Conservation (phyloP, 2,888 invertebrate genomes). For the Venusia cambrica region DNA sequence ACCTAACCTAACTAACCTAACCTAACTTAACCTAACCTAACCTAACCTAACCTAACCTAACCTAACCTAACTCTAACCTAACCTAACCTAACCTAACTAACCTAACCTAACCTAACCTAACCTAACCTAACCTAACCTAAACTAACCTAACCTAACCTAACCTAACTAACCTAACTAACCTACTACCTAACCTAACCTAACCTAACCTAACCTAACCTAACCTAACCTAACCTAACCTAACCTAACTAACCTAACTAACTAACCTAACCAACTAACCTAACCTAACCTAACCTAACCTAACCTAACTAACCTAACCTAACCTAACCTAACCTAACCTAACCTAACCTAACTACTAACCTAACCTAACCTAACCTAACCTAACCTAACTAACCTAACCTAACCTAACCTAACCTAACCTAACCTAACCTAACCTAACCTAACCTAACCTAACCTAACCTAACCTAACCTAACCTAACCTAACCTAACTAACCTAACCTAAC, state of each 20-base stretch:
- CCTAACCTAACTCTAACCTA: no score
- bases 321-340: constrained; percentile 9
- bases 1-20: no score
- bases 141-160: no score
- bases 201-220: constrained; percentile 4
- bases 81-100: no score
- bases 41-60: no score
- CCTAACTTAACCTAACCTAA: no score
- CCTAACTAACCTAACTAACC: constrained; percentile 18
- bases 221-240: constrained; percentile 11
- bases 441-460: constrained; percentile 12
- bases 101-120: no score
- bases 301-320: constrained; percentile 9
- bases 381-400: constrained; percentile 13
- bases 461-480: constrained; percentile 8
- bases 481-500: constrained; percentile 5
- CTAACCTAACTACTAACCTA: constrained; percentile 12
- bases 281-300: constrained; percentile 8
- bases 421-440: constrained; percentile 10
- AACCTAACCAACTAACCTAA: constrained; percentile 11
- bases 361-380: constrained; percentile 13
- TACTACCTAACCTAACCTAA: constrained; percentile 17
- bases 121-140: no score
- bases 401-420: constrained; percentile 7
- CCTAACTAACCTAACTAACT: constrained; percentile 10